Conservation (phyloP, 2,797 vertebrate genomes). For the Diceros bicornis region DNA sequence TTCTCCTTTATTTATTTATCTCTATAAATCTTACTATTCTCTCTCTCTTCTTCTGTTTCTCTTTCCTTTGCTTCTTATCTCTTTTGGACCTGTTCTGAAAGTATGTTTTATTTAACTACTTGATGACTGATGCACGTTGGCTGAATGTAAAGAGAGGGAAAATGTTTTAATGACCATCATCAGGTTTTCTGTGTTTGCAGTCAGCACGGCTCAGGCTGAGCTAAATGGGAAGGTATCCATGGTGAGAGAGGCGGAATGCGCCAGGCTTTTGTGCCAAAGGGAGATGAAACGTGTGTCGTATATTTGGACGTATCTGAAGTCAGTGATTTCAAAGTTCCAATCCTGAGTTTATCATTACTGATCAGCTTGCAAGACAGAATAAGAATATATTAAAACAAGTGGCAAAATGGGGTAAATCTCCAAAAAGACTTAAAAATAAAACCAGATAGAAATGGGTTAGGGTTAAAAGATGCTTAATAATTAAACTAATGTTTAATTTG, state of each 20-base stretch:
- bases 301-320: slow-evolving; percentile 55
- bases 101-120: slow-evolving; percentile 1
- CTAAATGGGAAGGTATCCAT: slow-evolving; percentile 41
- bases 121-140: not conserved
- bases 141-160: slow-evolving; percentile 16
- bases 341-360: slow-evolving; percentile 43
- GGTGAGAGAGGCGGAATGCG: slow-evolving; percentile 19
- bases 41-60: not conserved
- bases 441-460: slow-evolving; percentile 10
- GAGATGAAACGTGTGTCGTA: not conserved
- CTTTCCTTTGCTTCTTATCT: not conserved
- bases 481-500: slow-evolving; percentile 30
- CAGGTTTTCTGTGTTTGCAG: not conserved
- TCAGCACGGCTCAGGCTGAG: not conserved
- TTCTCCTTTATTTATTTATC: not conserved
- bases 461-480: slow-evolving; percentile 9
- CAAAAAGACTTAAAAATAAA: slow-evolving; percentile 46
- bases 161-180: slow-evolving; percentile 1
- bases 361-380: slow-evolving; percentile 43
- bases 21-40: not conserved
- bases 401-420: not conserved
- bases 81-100: not conserved
- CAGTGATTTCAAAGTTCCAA: slow-evolving; percentile 57
- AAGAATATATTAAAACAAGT: not conserved
- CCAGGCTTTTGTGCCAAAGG: slow-evolving; percentile 60